Base-by-base conservation (phyloP, 2,797 vertebrate genomes). In the Gouania willdenowi region DNA sequence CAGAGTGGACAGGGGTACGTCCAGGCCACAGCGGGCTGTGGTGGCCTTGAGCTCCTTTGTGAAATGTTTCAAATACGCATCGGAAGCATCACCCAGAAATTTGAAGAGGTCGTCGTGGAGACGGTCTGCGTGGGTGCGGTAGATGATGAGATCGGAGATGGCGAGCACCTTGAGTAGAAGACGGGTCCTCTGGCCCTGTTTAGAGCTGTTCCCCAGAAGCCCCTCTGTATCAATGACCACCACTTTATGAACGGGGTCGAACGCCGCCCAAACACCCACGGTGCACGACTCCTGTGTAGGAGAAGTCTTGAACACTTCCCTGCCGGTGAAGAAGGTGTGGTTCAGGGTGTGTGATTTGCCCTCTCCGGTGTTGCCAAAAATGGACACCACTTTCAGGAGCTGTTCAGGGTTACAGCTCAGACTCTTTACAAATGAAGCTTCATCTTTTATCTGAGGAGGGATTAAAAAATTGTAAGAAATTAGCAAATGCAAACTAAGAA, bases 101-200 rank as follows among this genome's bases (percentile, higher is more conserved):
- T 99, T 99, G 84, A 98, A 99, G 61, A 99, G 93, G 72, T 99
- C 96, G 6, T 98, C 97, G 5, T 99, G 96, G 47, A 99, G 92
- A 19, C 96, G 91, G 82, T 98, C 96, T 4, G 96, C 90, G 13
- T 96, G 95, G 66, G 96, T 98, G 70, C 96, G 93, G 77, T 99
- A 99, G 74, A 99, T 95, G 71, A 99, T 92, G 34, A 98, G 88
- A 80, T 99, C 96, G 4, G 96, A 98, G 73, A 99, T 90, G 53
- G 96, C 96, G 44, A 99, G 86, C 51, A 99, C 95, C 83, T 99
- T 99, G 48, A 99, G 90, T 42, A 99, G 85, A 60, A 99, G 90
- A n/a, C 96, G 90, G 13, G 94, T 99, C 54, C 95, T 91, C 87
- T 99, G 95, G 79, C 96, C 95, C 47, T 98, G 86, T 69, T 98